Evolutionary conservation across 2,113 vertebrate genomes (phyloP).

Genomic region (Dendrocopos noguchii): DNA sequence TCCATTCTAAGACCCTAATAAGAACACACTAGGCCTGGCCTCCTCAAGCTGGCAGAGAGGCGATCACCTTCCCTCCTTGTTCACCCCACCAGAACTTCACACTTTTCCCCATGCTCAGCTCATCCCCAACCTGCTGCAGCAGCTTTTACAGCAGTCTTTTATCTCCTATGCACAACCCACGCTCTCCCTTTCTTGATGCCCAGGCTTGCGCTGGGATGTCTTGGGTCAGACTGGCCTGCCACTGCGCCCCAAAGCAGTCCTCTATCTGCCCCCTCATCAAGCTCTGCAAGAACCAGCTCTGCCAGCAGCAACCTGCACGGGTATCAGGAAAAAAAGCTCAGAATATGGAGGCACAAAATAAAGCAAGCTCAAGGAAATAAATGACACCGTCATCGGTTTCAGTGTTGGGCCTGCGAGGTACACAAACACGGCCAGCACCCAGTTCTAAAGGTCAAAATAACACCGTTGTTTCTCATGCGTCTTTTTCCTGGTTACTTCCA

Average conservation of each 20-base stretch:
- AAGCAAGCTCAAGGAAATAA: neutral
- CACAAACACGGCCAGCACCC: neutral
- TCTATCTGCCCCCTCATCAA: neutral
- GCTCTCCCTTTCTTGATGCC: fast-evolving
- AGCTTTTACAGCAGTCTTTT: neutral
- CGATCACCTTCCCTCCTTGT: neutral
- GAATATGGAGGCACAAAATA: neutral
- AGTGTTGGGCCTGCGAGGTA: fast-evolving
- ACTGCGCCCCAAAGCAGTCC: fast-evolving
- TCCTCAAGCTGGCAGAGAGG: too few species aligned
- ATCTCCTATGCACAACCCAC: fast-evolving
- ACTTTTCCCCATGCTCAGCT: neutral
- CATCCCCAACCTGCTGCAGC: fast-evolving
- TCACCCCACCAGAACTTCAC: neutral
- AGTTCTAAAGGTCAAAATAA: neutral
- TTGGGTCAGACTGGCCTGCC: neutral
- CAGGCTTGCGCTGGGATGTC: fast-evolving
- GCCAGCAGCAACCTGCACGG: neutral
- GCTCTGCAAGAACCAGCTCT: neutral
- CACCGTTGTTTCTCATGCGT: fast-evolving
- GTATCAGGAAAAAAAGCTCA: neutral
- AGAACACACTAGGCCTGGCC: neutral
- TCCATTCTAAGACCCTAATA: fast-evolving
- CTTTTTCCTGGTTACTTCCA: neutral
- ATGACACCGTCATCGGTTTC: neutral